Evolutionary conservation across 2,888 invertebrate genomes (phyloP).

Genomic region (Miltochrista miniata): DNA sequence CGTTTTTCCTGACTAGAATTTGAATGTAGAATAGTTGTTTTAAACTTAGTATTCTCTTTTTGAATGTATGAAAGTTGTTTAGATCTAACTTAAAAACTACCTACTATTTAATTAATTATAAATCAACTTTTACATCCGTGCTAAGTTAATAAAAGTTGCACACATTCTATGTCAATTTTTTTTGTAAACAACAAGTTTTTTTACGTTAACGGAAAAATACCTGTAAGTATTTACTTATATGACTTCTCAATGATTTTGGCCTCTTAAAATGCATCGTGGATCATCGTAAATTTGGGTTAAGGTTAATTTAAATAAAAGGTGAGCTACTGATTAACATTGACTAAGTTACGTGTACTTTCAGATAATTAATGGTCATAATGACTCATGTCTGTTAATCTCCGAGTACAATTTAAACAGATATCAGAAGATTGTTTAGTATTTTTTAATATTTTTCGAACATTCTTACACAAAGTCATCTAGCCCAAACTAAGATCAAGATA

Average conservation of each 20-base stretch:
- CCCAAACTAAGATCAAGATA: no score
- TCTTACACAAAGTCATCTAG: no score
- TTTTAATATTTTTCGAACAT: no score
- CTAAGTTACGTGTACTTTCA: slow-evolving; percentile 9
- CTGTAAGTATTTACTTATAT: no score
- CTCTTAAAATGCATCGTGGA: slow-evolving; percentile 16
- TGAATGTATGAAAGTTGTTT: neutral
- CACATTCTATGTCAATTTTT: no score
- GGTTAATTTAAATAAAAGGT: slow-evolving; percentile 15
- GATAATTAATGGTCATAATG: slow-evolving; percentile 1
- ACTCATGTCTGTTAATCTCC: neutral
- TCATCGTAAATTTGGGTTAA: slow-evolving; percentile 23
- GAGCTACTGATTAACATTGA: slow-evolving; percentile 19
- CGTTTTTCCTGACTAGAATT: slow-evolving; percentile 5
- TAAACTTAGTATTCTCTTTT: neutral
- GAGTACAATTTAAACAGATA: neutral
- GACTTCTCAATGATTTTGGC: no score
- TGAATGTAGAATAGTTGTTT: neutral
- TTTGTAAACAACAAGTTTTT: no score
- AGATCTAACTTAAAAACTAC: no score
- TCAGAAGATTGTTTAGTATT: no score
- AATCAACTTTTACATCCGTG: neutral
- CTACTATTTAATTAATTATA: neutral
- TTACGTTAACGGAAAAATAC: no score
- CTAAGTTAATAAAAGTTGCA: no score